Base-by-base conservation (phyloP, 2,797 vertebrate genomes). In the Molossus alvarezi region DNA sequence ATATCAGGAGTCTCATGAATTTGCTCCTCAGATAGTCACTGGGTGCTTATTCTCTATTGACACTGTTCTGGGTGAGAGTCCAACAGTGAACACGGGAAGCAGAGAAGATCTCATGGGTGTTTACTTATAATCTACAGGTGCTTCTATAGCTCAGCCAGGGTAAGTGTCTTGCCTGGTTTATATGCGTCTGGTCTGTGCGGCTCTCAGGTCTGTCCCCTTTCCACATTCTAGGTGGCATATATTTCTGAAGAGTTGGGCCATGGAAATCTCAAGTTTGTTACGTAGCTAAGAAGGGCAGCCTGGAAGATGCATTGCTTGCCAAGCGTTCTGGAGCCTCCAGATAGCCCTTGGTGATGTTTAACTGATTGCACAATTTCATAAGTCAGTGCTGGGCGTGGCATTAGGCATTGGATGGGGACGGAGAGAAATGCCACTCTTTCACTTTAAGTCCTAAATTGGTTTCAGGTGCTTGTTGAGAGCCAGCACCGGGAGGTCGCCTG, bases 381-480 rank as follows among this genome's bases (percentile, higher is more conserved):
- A 27, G 3, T 91, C 79, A 55, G 1, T 17, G 7, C 48, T 73
- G 11, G 55, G 21, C 17, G 29, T 21, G 27, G 45, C 72, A 20
- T 23, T 9, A 23, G 25, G 9, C 27, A 14, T 1, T 72, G 33
- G 5, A 27, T 55, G 27, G 29, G 33, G 17, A 62, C 45, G 29
- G 45, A 53, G 2, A 73, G 2, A 69, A 29, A 62, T 79, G 41
- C 33, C 37, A 88, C 73, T 72, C 94, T 91, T 5, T 95, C 45
- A 1, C 58, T 18, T 76, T 29, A 81, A 97, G 95, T 81, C 88
- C 25, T 64, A 97, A 97, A 97, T 97, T 94, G 88, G 93, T 97
- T 88, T 76, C 29, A 6, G 97, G 96, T 33, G 95, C 95, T 96
- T 96, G 93, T 97, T 97, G 97, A 93, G 82, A 15, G 57, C 41